A percentile compares a stretch with the other conserved stretches of the same genome.
Conservation (phyloP, 2,797 vertebrate species). For the Aplochiton taeniatus region DNA sequence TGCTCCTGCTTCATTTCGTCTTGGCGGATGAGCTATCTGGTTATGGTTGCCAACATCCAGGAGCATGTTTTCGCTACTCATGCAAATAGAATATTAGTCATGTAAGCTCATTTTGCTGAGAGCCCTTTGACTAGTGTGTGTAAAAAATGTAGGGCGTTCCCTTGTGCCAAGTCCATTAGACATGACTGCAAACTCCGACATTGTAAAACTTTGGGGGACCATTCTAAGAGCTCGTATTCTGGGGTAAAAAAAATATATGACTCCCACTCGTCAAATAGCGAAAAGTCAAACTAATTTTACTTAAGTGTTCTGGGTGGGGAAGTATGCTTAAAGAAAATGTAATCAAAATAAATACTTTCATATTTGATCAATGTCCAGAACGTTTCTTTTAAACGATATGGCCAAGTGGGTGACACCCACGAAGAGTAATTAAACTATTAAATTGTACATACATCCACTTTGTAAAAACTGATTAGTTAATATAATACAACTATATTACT, state of each 20-base stretch:
- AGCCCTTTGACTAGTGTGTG: conserved; percentile 59
- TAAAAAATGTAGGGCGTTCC: conserved; percentile 31
- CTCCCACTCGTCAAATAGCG: conserved; percentile 49
- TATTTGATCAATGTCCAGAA: conserved; percentile 5
- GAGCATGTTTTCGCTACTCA: conserved; percentile 46
- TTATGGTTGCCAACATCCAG: conserved; percentile 32
- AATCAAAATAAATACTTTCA: conserved; percentile 33
- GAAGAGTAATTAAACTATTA: too few relatives aligned
- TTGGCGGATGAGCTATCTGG: conserved; percentile 32
- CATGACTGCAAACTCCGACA: conserved; percentile 46
- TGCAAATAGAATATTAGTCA: conserved; percentile 57
- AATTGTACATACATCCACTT: too few relatives aligned
- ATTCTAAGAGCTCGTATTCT: conserved; percentile 40
- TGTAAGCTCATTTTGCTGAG: conserved; percentile 61
- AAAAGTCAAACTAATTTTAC: conserved; percentile 53
- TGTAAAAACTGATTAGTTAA: too few relatives aligned
- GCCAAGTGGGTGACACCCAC: not conserved
- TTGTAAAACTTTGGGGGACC: conserved; percentile 50
- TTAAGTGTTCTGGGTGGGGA: conserved; percentile 41
- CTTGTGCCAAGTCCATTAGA: conserved; percentile 55
- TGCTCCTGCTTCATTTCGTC: conserved; percentile 9
- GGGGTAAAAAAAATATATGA: conserved; percentile 42
- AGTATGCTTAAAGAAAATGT: conserved; percentile 40
- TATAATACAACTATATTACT: too few relatives aligned
- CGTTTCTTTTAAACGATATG: conserved; percentile 44